These are phyloP conservation scores for Prietella phreatophila DNA, from an alignment of 2,113 vertebrate genomes.

Conservation along the genomic window DNA sequence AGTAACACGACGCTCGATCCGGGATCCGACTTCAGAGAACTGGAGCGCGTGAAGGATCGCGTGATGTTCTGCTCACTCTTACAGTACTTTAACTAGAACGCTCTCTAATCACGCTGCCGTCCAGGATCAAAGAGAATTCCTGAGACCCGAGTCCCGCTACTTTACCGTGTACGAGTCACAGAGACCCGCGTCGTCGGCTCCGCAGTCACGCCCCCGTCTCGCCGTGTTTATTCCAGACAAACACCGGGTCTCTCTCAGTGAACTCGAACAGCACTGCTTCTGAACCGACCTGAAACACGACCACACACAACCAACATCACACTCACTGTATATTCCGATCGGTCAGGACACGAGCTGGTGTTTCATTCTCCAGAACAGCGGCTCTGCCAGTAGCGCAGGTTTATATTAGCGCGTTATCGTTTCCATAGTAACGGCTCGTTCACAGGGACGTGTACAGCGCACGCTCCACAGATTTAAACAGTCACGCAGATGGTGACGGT, in stretches of 20 bases:
- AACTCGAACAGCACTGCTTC: conserved; percentile 18
- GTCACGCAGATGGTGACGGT: background rate
- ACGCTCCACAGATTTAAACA: background rate
- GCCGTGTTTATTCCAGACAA: conserved; percentile 3
- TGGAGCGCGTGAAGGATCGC: background rate
- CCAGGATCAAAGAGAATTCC: background rate
- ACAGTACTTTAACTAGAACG: background rate
- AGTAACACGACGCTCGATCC: background rate
- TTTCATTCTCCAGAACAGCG: background rate
- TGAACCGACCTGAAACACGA: conserved; percentile 5
- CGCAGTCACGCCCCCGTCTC: background rate
- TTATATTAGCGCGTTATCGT: background rate
- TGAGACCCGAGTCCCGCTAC: background rate
- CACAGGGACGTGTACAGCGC: background rate
- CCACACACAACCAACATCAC: background rate
- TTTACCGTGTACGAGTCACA: conserved; percentile 7
- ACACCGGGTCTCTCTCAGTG: background rate
- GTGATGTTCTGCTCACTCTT: background rate
- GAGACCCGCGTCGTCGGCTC: background rate
- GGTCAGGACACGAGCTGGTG: too few species aligned
- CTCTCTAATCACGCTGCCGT: too few species aligned
- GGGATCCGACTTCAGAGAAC: background rate
- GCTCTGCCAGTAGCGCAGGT: background rate
- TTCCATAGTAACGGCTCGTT: background rate
- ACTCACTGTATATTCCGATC: background rate